Evolutionary conservation across 92 coral and sea anemone species (phyloP), one percentile per base, ranked within the genome.

Genomic region (Hydrozoanthus gracilis): DNA sequence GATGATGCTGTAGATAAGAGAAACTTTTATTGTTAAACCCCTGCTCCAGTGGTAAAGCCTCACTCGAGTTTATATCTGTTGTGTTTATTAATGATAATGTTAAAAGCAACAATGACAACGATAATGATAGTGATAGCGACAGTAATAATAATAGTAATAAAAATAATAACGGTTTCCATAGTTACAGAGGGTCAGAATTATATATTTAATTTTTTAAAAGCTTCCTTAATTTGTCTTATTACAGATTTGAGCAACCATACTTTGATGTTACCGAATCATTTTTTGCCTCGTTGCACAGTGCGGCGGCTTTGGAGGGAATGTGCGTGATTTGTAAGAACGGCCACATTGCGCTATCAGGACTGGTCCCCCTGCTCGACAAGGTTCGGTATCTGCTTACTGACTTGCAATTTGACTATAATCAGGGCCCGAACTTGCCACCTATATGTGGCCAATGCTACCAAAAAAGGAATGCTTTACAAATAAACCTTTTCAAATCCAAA

Each of bases 221-320:
- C 18, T 56, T 77, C 6, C 83, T 50, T 78, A 15, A 15, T 15
- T 65, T 35, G 39, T 27, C 39, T 27, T 27, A 27, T 27, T 27
- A n/a, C 83, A 78, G 83, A 7, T 78, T 78, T 78, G 83, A 78
- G 27, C 83, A 78, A 64, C 58, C 83, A 44, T 78, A 78, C 52
- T 78, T 78, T 78, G 83, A 78, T 8, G 83, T 78, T 3, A 60
- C 72, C 15, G 52, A 78, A 54, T 78, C 83, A 5, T 78, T 78
- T n/a, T 78, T 78, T 18, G 70, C 44, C 71, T 78, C 83, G 12
- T 71, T 78, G 71, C 83, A 78, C 52, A 44, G 17, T 39, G 71
- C 71, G 7, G 45, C 71, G n/a, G 45, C 3, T n/a, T 64, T 78
- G 54, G 71, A 78, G 54, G 83, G 71, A 14, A 17, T 78, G 54